Evolutionary conservation across 2,797 vertebrate species (phyloP).

Genomic region (Antennarius maculatus): DNA sequence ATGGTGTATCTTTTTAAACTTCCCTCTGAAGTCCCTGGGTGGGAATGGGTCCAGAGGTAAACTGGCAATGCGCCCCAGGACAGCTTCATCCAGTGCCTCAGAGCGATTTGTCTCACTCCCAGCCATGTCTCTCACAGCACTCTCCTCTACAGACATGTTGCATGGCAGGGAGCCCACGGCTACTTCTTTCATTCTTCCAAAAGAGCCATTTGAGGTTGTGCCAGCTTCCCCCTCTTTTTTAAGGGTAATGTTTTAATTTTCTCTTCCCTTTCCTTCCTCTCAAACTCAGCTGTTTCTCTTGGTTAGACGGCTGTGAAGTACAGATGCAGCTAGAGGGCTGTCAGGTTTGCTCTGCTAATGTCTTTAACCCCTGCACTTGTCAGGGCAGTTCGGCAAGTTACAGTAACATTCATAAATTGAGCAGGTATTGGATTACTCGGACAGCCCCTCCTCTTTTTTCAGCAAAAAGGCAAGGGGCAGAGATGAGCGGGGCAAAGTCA

Average conservation of each 20-base stretch:
- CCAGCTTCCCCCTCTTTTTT: constrained; percentile 38
- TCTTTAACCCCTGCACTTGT: constrained; percentile 79
- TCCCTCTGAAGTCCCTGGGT: constrained; percentile 86
- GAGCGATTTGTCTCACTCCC: constrained; percentile 77
- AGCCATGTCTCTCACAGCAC: constrained; percentile 71
- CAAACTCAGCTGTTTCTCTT: constrained; percentile 21
- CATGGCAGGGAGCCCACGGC: constrained; percentile 59
- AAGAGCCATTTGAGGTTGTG: constrained; percentile 63
- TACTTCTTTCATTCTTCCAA: constrained; percentile 63
- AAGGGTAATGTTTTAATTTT: constrained; percentile 20
- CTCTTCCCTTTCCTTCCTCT: constrained; percentile 32
- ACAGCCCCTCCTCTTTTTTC: constrained; percentile 82
- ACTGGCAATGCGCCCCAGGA: constrained; percentile 78
- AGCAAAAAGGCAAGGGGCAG: constrained; percentile 62
- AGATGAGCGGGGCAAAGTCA: constrained; percentile 63
- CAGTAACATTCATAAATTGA: constrained; percentile 82
- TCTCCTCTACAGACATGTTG: constrained; percentile 87
- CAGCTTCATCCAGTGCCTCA: constrained; percentile 65
- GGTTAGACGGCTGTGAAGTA: constrained; percentile 30
- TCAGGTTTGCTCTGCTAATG: constrained; percentile 64
- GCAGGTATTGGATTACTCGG: constrained; percentile 91
- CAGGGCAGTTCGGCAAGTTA: constrained; percentile 87
- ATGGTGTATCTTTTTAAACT: constrained; percentile 86
- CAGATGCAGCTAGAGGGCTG: constrained; percentile 53
- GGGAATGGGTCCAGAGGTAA: constrained; percentile 86